phyloP scores from a whole-genome alignment of 2,113 vertebrate genomes.

The Astatotilapia flaviijosephi region DNA sequence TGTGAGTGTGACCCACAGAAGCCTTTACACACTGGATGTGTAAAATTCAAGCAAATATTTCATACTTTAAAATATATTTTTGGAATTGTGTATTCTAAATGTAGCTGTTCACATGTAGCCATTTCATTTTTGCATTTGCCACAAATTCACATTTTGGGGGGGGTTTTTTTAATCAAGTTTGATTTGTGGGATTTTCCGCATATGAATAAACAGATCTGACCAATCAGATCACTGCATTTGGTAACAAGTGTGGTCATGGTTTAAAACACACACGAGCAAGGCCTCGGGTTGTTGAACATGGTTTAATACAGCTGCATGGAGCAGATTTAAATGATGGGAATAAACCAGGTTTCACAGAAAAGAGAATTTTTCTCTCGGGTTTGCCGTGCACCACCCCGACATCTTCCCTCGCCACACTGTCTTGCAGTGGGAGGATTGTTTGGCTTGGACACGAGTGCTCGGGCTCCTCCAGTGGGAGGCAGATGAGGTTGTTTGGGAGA shows the following conservation, averaged over 20 bases:
- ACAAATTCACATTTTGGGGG: background rate
- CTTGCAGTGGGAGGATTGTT: background rate
- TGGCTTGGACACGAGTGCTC: background rate
- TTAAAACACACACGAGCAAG: background rate
- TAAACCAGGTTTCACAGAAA: background rate
- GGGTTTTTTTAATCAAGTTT: accelerated
- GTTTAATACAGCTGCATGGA: background rate
- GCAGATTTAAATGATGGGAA: background rate
- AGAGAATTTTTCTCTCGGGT: background rate
- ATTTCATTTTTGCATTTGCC: background rate
- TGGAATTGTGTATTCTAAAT: background rate
- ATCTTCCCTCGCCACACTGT: background rate
- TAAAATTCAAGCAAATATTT: background rate
- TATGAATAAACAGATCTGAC: background rate
- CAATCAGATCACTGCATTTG: background rate
- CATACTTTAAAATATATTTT: background rate
- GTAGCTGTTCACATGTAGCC: background rate
- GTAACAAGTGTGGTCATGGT: background rate
- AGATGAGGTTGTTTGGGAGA: conserved; percentile 39
- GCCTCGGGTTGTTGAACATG: background rate
- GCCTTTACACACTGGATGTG: background rate
- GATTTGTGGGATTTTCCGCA: background rate
- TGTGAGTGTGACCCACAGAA: background rate
- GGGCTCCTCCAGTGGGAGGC: background rate
- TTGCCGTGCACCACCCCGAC: background rate